phyloP scores from a whole-genome alignment of 1,140 invertebrate genomes.

The Trypoxylus dichotomus region DNA sequence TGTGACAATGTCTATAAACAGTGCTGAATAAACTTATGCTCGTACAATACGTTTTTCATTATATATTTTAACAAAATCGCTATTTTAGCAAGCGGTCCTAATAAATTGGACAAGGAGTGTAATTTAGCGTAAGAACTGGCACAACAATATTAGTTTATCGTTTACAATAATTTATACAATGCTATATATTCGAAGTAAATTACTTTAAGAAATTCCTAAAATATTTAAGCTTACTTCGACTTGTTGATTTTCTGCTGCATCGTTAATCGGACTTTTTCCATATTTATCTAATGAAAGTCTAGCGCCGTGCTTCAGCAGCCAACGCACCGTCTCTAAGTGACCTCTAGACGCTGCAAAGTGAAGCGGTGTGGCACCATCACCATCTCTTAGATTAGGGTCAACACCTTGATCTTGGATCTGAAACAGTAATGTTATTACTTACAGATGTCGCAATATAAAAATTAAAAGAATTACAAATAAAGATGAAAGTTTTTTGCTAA shows the following conservation, averaged over 20 bases:
- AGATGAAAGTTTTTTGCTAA: too few relatives aligned
- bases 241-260: constrained; percentile 87
- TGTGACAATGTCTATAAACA: too few relatives aligned
- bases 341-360: constrained; percentile 81
- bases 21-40: too few relatives aligned
- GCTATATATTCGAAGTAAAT: too few relatives aligned
- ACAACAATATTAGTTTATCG: too few relatives aligned
- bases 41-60: too few relatives aligned
- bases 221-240: constrained; percentile 67
- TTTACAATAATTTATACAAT: too few relatives aligned
- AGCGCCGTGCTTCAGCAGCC: constrained; percentile 79
- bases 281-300: constrained; percentile 78
- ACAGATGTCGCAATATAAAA: not conserved
- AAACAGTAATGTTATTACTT: constrained; percentile 40
- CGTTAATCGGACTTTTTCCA: constrained; percentile 85
- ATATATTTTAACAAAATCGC: too few relatives aligned
- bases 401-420: constrained; percentile 81
- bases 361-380: constrained; percentile 80
- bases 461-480: too few relatives aligned
- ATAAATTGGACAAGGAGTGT: too few relatives aligned
- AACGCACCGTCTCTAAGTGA: constrained; percentile 77
- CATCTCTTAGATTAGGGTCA: constrained; percentile 80
- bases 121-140: too few relatives aligned
- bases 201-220: not conserved
- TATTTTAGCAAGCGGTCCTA: too few relatives aligned